A percentile compares a stretch with the other conserved stretches of the same genome.
These are phyloP conservation scores for Turdus rufiventris DNA, from an alignment of 2,113 vertebrate genomes.

Conservation along the genomic window DNA sequence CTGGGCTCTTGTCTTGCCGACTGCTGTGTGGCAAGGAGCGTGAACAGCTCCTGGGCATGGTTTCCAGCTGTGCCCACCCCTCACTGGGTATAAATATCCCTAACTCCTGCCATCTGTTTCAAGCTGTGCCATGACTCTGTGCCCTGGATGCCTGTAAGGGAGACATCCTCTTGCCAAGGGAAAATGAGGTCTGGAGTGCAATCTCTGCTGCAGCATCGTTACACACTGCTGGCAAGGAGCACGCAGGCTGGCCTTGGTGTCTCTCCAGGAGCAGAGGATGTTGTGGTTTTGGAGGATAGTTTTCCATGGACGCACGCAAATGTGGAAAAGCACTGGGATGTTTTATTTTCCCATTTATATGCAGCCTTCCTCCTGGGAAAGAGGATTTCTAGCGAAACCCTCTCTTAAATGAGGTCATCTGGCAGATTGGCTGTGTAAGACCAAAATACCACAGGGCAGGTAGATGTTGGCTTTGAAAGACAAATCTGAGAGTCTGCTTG, in stretches of 20 bases:
- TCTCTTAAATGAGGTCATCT: not conserved
- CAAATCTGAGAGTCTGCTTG: rapidly evolving
- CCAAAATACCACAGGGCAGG: not conserved
- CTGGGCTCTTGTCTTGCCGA: not conserved
- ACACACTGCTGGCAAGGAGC: not conserved
- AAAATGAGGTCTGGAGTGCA: not conserved
- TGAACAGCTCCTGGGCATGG: not conserved
- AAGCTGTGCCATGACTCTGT: not conserved
- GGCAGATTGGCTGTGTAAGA: not conserved
- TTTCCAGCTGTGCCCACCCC: not conserved
- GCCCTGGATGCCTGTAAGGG: not conserved
- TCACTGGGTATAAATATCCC: not conserved
- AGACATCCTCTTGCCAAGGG: not conserved
- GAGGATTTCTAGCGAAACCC: not conserved
- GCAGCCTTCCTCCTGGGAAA: not conserved
- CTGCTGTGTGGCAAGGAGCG: not conserved
- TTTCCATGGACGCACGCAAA: not conserved
- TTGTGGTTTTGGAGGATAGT: not conserved
- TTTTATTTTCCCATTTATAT: not conserved
- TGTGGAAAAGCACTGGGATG: not conserved
- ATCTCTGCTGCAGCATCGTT: not conserved
- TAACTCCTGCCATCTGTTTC: not conserved
- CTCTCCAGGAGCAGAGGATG: not conserved
- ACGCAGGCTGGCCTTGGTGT: not conserved
- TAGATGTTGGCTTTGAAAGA: not conserved